Conservation (phyloP, 2,113 vertebrate species). For the Hippocampus guttulatus region DNA sequence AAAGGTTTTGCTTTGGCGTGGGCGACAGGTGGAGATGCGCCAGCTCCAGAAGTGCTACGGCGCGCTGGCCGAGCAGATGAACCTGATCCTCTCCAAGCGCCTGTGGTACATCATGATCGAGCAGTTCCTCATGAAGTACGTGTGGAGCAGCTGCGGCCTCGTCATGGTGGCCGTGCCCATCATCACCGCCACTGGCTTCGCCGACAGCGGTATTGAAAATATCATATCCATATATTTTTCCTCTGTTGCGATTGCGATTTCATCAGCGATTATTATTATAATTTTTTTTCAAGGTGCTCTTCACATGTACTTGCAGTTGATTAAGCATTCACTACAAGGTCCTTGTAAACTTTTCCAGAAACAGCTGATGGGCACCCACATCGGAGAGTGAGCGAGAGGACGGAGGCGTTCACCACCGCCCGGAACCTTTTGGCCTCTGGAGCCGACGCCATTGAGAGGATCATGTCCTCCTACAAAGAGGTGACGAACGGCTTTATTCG, state of each 20-base stretch:
- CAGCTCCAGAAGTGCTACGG: slow-evolving; percentile 95
- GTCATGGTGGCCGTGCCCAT: slow-evolving; percentile 99
- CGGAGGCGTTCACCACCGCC: slow-evolving; percentile 96
- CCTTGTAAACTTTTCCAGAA: slow-evolving; percentile 61
- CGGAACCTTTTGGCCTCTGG: slow-evolving; percentile 90
- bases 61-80: slow-evolving; percentile 89
- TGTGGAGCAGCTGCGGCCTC: slow-evolving; percentile 93
- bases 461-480: slow-evolving; percentile 99
- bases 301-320: too few relatives aligned
- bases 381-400: slow-evolving; percentile 92
- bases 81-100: slow-evolving; percentile 93
- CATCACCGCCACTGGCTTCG: slow-evolving; percentile 94
- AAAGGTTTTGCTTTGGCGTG: not conserved
- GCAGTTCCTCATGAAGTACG: slow-evolving; percentile 99
- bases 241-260: too few relatives aligned
- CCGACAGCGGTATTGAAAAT: slow-evolving; percentile 81
- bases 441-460: slow-evolving; percentile 95
- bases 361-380: slow-evolving; percentile 86
- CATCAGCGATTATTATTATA: too few relatives aligned
- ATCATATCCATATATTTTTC: not conserved
- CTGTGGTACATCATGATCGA: slow-evolving; percentile 99
- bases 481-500: slow-evolving; percentile 51
- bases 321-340: too few relatives aligned
- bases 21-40: slow-evolving; percentile 88
- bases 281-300: too few relatives aligned